These are phyloP conservation scores for Phainopepla nitens DNA, from an alignment of 2,113 vertebrate species.

Conservation along the genomic window DNA sequence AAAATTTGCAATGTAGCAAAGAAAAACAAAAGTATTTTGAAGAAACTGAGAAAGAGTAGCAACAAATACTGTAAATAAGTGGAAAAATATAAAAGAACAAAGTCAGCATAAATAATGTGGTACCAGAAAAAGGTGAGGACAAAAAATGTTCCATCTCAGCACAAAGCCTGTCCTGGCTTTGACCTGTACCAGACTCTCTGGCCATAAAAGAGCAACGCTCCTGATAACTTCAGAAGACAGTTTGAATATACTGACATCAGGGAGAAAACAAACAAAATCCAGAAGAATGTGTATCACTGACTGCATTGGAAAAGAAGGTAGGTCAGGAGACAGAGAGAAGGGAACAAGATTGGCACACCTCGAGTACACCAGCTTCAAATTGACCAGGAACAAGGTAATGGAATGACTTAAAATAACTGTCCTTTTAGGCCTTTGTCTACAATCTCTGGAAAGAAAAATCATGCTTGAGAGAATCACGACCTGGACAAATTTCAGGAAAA, in stretches of 20 bases:
- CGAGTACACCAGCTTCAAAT: background rate
- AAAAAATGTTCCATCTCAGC: background rate
- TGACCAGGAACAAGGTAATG: background rate
- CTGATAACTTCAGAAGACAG: background rate
- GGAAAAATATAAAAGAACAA: background rate
- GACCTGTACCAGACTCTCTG: background rate
- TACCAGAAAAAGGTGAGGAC: background rate
- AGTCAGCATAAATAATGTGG: background rate
- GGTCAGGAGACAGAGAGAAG: background rate
- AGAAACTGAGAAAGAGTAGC: background rate
- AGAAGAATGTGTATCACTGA: background rate
- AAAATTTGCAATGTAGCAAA: background rate
- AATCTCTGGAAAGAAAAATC: background rate
- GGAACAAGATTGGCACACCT: background rate
- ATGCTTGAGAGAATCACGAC: background rate
- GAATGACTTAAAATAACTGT: background rate
- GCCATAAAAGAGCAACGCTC: background rate
- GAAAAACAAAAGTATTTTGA: background rate
- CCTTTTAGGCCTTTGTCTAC: background rate
- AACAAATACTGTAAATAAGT: background rate
- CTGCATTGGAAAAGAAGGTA: background rate
- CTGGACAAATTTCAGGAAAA: background rate
- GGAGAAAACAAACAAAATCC: background rate
- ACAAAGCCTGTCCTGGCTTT: background rate
- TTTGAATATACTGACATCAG: background rate